phyloP scores from a whole-genome alignment of 2,797 vertebrate species.

The Lacerta viridis region DNA sequence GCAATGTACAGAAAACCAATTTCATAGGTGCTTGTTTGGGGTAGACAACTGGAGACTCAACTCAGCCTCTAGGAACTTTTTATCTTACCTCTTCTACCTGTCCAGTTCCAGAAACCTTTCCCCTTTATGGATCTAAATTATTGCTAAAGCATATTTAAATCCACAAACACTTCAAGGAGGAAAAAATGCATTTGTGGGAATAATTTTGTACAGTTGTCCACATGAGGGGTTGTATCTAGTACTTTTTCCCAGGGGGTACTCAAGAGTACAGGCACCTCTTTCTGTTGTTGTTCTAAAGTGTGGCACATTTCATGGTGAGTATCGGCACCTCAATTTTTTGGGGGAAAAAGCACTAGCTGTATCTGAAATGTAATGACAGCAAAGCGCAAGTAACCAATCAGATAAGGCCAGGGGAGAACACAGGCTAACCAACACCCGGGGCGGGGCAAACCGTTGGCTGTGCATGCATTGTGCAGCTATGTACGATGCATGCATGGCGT shows the following conservation, averaged over 20 bases:
- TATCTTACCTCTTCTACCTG: neutral
- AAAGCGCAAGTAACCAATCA: neutral
- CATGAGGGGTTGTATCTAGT: no score
- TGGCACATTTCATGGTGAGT: no score
- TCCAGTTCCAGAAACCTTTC: neutral
- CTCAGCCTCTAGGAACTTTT: neutral
- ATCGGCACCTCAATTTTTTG: no score
- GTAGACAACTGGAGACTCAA: neutral
- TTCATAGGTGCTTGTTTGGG: neutral
- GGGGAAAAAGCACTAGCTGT: no score
- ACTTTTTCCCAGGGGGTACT: no score
- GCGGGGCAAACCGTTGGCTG: no score
- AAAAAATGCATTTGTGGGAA: neutral
- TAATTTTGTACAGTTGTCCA: no score
- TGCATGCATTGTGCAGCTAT: no score
- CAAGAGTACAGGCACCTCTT: neutral
- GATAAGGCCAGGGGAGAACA: no score
- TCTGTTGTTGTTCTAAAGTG: neutral
- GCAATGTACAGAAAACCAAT: neutral
- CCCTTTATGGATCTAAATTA: neutral
- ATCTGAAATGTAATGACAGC: neutral
- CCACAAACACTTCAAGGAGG: neutral
- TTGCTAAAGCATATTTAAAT: neutral
- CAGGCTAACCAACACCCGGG: no score
- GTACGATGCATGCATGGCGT: no score